Evolutionary conservation across 2,113 vertebrate genomes (phyloP).

Genomic region (Syngnathoides biaculeatus): DNA sequence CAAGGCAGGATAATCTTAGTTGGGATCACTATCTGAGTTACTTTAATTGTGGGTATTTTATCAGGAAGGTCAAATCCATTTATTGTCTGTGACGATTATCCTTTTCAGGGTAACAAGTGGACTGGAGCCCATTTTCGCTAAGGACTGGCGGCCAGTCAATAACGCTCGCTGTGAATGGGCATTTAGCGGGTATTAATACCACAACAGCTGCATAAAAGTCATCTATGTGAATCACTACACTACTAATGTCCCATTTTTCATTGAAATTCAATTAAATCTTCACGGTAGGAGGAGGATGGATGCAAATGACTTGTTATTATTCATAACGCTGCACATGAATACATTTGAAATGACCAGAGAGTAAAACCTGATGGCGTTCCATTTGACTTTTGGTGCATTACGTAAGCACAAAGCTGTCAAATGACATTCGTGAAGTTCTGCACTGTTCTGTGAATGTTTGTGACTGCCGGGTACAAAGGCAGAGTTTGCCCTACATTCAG

Average conservation of each 20-base stretch:
- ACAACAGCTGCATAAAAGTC: not conserved
- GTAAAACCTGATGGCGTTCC: slow-evolving; percentile 2
- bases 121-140: not conserved
- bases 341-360: slow-evolving; percentile 2
- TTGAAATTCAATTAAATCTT: not conserved
- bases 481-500: slow-evolving; percentile 26
- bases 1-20: too few relatives aligned
- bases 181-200: not conserved
- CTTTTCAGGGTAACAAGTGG: not conserved
- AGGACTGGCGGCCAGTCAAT: not conserved
- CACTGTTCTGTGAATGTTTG: slow-evolving; percentile 1
- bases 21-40: too few relatives aligned
- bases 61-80: not conserved
- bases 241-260: not conserved
- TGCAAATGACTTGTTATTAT: not conserved
- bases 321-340: not conserved
- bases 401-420: not conserved
- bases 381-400: slow-evolving; percentile 3
- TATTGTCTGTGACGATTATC: not conserved
- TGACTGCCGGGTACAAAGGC: slow-evolving; percentile 18
- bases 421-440: slow-evolving; percentile 4
- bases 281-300: not conserved
- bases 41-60: not conserved
- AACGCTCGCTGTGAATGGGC: not conserved
- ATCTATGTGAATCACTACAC: not conserved